Evolutionary conservation across 2,797 vertebrate genomes (phyloP).

Genomic region (Mormyrops boulengeri): DNA sequence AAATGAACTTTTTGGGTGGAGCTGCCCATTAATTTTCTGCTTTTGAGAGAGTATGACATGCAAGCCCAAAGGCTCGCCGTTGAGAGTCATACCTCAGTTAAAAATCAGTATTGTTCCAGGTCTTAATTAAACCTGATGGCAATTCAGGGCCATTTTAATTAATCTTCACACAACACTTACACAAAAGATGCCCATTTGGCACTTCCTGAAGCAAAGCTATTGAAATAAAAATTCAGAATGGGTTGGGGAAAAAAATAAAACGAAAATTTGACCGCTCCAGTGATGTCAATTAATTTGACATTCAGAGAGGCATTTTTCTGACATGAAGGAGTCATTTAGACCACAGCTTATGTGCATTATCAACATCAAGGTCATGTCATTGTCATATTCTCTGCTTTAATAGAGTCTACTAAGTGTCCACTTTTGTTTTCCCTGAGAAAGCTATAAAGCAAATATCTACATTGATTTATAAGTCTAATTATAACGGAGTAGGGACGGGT

Average conservation of each 20-base stretch:
- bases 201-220: slow-evolving; percentile 45
- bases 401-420: slow-evolving; percentile 57
- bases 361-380: slow-evolving; percentile 52
- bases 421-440: neutral
- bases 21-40: slow-evolving; percentile 33
- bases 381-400: slow-evolving; percentile 55
- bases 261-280: slow-evolving; percentile 66
- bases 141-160: slow-evolving; percentile 66
- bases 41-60: slow-evolving; percentile 36
- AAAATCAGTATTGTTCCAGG: slow-evolving; percentile 57
- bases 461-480: neutral
- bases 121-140: slow-evolving; percentile 68
- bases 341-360: slow-evolving; percentile 51
- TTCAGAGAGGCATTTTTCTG: slow-evolving; percentile 57
- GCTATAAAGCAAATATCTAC: neutral
- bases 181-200: slow-evolving; percentile 48
- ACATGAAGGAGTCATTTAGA: slow-evolving; percentile 53
- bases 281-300: slow-evolving; percentile 64
- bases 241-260: slow-evolving; percentile 46
- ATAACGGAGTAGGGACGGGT: neutral
- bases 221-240: slow-evolving; percentile 59
- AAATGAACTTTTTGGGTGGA: slow-evolving; percentile 28
- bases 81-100: slow-evolving; percentile 58
- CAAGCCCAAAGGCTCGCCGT: slow-evolving; percentile 31
- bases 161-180: slow-evolving; percentile 51